Conservation (phyloP, 2,888 invertebrate genomes). For the Lasioglossum leucozonium region DNA sequence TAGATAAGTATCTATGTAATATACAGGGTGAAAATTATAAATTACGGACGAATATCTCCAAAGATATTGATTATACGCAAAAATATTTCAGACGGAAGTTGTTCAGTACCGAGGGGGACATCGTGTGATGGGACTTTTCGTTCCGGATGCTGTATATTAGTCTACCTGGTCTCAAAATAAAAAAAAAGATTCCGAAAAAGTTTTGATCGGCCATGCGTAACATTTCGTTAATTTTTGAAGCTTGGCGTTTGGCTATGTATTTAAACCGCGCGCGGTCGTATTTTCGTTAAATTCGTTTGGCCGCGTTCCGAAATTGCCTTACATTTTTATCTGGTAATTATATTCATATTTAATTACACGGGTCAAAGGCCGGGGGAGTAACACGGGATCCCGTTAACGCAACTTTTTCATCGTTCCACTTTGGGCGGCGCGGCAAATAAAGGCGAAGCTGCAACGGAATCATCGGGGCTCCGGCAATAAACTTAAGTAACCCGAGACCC, state of each 20-base stretch:
- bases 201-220: slow-evolving; percentile 12
- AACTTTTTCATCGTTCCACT: background rate
- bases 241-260: background rate
- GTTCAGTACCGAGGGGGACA: no score
- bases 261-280: background rate
- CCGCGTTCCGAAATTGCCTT: slow-evolving; percentile 26
- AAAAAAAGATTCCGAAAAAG: background rate
- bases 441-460: background rate
- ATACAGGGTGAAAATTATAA: no score
- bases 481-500: slow-evolving; percentile 15
- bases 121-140: no score
- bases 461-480: slow-evolving; percentile 2
- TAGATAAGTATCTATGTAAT: no score
- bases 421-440: slow-evolving; percentile 9
- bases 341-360: slow-evolving; percentile 20
- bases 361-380: background rate
- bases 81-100: no score
- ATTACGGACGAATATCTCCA: no score
- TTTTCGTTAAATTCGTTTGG: slow-evolving; percentile 33
- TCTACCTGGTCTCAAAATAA: no score
- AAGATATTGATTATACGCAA: no score
- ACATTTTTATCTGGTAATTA: slow-evolving; percentile 40
- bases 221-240: slow-evolving; percentile 39
- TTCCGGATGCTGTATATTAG: background rate
- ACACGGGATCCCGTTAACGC: background rate